Base-by-base conservation (phyloP, 2,113 vertebrate species). In the cattle (Bos taurus) region DNA sequence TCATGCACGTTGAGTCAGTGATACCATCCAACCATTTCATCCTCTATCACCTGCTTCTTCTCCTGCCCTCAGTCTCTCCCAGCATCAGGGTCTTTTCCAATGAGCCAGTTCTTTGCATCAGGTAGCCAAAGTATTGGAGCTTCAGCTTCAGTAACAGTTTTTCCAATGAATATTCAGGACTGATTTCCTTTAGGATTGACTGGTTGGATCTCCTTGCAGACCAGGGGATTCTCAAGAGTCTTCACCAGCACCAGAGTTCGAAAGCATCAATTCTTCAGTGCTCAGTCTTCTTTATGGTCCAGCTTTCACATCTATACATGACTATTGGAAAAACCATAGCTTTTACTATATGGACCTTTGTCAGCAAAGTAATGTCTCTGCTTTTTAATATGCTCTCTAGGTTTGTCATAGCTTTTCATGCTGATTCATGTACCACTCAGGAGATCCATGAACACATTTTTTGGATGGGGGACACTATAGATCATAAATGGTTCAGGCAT, bases 191-290 rank as follows among this genome's bases (percentile, higher is more conserved):
- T 74, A 74, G 23, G 12, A 43, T 77, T 26, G 11, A 77, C 71
- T 77, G 12, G 71, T 26, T 43, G 36, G 40, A 26, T 77, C 40
- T 77, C 40, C 1, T 25, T 77, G 71, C 1, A 26, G 23, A 43
- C 40, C 12, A 77, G 11, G 23, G 71, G 40, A 25, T 13, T 15
- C 40, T 77, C 71, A 77, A 77, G 23, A 7, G 13, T 77, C 40
- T 77, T 77, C 71, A 26, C 23, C 23, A 43, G 40, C 71, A 77
- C 40, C 71, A 43, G 3, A 77, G 71, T 77, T 43, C 0, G 1
- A 43, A 77, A 43, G 6, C 40, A 77, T 15, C 40, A 77, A 0
- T 43, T 77, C 71, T 77, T 26, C 1, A 0, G 3, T 0, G 0
- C 3, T 77, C 23, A 77, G 23, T 43, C 71, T 77, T 77, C 71